Base-by-base conservation (phyloP, 2,797 vertebrate genomes). In the Sebastes steindachneri region DNA sequence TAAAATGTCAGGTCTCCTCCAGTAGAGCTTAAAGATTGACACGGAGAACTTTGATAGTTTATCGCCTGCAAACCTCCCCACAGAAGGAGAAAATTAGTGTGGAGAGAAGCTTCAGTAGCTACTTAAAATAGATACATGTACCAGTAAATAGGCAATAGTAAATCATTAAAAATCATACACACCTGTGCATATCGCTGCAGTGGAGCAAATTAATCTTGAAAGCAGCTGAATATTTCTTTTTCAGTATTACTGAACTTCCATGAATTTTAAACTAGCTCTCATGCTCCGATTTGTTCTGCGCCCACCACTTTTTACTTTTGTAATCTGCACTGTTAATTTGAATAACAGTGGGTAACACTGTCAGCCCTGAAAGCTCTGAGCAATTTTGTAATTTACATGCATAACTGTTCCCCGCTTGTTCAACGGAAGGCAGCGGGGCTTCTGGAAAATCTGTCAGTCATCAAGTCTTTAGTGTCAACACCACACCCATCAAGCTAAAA, bases 341-440 rank as follows among this genome's bases (percentile, higher is more conserved):
- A 87, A 83, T 89, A 83, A 79, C 74, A 84, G 63, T 83, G 68
- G 68, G 53, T 80, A 37, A 74, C 82, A 80, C 21, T 77, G 79
- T 76, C 77, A 83, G 53, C 55, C 45, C 75, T 31, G 55, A 73
- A 62, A 75, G 78, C 79, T 78, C 41, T 1, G 66, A 80, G 67
- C 48, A 35, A 45, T 69, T 73, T 55, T 53, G 21, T 70, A 19
- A 84, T 84, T 86, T 79, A 76, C 72, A 86, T 84, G 68, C 68
- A 71, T 23, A 77, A 84, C 51, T 51, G 57, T 59, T 80, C 41
- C 17, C 17, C 19, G 3, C 73, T 55, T 79, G 63, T 55, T 82
- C 68, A 73, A 57, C 4, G 2, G 70, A 48, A 68, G 33, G 17
- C 79, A 60, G 54, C 19, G 51, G 35, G 73, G 45, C 63, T 75